Percentiles rank a stretch among this genome's conserved stretches.
Evolutionary conservation across 2,888 invertebrate species (phyloP).

Genomic region (Ornithoptera priamus): DNA sequence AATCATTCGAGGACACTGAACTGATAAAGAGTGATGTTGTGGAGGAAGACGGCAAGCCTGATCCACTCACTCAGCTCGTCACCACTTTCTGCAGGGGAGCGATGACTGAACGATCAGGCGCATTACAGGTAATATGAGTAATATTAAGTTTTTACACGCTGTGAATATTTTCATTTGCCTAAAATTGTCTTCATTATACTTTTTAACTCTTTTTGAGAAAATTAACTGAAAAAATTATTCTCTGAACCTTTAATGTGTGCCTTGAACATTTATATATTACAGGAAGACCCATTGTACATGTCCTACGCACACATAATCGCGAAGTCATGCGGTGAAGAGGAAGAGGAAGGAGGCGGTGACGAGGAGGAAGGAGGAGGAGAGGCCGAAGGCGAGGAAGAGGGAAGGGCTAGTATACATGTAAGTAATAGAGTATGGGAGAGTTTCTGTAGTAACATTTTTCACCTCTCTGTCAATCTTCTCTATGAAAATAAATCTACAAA

Average conservation of each 20-base stretch:
- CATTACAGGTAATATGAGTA: conserved; percentile 78
- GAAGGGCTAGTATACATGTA: conserved; percentile 95
- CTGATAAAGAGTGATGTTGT: conserved; percentile 91
- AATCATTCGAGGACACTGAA: conserved; percentile 96
- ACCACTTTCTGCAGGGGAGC: conserved; percentile 99
- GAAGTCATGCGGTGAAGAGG: conserved; percentile 97
- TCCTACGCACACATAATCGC: conserved; percentile 98
- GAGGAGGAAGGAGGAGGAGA: conserved; percentile 87
- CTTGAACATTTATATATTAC: conserved; percentile 35
- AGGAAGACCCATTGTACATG: conserved; percentile 97
- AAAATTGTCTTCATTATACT: no score
- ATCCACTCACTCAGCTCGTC: conserved; percentile 97
- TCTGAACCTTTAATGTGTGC: no score
- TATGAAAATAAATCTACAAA: neutral
- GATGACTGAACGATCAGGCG: conserved; percentile 97
- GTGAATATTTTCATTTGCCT: no score
- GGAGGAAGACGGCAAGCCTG: conserved; percentile 95
- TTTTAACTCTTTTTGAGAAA: no score
- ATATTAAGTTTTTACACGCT: no score
- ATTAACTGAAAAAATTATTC: no score
- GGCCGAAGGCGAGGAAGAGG: conserved; percentile 84
- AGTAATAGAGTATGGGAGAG: conserved; percentile 55
- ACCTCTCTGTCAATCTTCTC: neutral
- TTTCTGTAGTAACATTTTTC: no score
- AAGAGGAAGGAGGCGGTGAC: conserved; percentile 96